Evolutionary conservation across 1,140 invertebrate species (phyloP), one percentile per base, ranked within the genome.

Genomic region (Drosophila sechellia): DNA sequence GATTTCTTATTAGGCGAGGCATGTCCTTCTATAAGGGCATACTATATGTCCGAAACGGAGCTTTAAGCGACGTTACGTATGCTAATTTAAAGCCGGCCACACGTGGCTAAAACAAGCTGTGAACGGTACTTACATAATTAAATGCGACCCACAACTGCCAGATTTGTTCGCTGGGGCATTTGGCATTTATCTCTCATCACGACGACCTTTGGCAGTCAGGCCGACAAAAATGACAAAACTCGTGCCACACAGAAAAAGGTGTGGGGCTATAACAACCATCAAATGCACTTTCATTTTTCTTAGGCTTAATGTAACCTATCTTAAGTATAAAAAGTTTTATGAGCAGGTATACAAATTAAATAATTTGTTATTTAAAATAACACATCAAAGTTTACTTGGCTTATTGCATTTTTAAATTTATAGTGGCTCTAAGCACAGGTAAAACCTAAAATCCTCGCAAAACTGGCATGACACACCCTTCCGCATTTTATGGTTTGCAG

Each of bases 1-100:
- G 84, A 87, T 87, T 89, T 87, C 84, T 89, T 87, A 87, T 87
- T 87, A 87, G 79, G 79, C 75, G 69, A 49, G 60, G 40, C 42
- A 20, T 45, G 17, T 20, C 42, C 6, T 5, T 17, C 15, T 43
- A 3, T 8, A 1, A 6, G 5, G 40, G 13, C 6, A 40, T 15
- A 40, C 5, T 4, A 17, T 15, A 27, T 31, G 27, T 6, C 8
- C 15, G 17, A 12, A 20, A 11, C 1, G 1, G 17, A 12, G 42
- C 42, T 45, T 45, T 45, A 17, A 52, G 34, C 39, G 22, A 42
- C 42, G 40, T 39, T 45, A 39, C 42, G 37, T 46, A 83, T 79
- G 79, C 79, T 83, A 83, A 83, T 83, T 70, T 75, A 60, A 79
- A 39, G 37, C 13, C 37, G 4, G 35, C 11, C 12, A 37, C 11